Evolutionary conservation across 2,888 invertebrate genomes (phyloP), one percentile per base, ranked within the genome.

Genomic region (Cinara cedri): DNA sequence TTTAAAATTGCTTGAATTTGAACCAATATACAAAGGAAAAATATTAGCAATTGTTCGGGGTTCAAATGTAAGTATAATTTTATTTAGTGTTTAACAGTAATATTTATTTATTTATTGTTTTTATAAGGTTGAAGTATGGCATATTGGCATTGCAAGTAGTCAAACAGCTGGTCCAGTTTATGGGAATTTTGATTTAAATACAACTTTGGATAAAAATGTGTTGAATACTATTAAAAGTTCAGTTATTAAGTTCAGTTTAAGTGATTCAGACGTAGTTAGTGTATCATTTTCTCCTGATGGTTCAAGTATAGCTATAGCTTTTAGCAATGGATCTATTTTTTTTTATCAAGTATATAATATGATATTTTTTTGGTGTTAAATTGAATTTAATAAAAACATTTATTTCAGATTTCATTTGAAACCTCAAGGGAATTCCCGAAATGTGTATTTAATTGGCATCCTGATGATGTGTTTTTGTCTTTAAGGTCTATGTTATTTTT

Each of bases 221-320:
- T 6, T 60, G 26, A 46, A 34, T 42, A 11, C 21, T 11, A 24
- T 70, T 49, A 34, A 62, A n/a, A 34, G 3, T 19, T 0, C 60
- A 26, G 13, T 57, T 3, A 70, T 78, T 72, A 88, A 88, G 85
- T 89, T 91, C 80, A 87, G 86, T 82, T 89, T 90, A 81, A 90
- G 91, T 84, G 86, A 87, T 0, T 87, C 90, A 84, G 88, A 90
- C 26, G 91, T 97, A 71, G 90, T 93, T 19, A 94, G 95, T 87
- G 95, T 95, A 14, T 91, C 94, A 51, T 93, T 97, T 86, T 95
- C 96, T 63, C 96, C 97, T 0, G 98, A 97, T 87, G 97, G 96
- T 46, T 94, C 95, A 21, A 97, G 97, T 13, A 89, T 98, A 81
- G 96, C 97, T 63, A 94, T 96, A 55, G 96, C 95, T 46, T 92